Evolutionary conservation across 30 jellyfish, hydroid and myxozoan species (phyloP), one percentile per base, ranked within the genome.

Genomic region (Cassiopea andromeda): DNA sequence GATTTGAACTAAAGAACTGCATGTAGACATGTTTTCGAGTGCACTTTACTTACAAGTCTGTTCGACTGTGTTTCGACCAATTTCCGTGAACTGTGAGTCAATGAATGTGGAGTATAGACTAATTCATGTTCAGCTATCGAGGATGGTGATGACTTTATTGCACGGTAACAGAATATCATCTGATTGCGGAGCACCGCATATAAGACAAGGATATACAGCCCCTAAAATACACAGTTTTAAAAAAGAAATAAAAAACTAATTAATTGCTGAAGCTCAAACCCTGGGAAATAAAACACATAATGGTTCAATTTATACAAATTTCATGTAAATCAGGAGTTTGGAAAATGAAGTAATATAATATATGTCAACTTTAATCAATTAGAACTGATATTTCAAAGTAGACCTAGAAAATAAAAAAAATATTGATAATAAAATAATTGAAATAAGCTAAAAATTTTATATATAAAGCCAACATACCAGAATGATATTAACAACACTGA

Each of bases 111-210:
- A 1, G 95, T 91, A 67, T 85, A 77, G 44, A 68, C 67, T 87
- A 85, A 58, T 46, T 82, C 90, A 18, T 43, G 75, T n/a, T 81
- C 87, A 13, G 90, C 46, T 15, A 75, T 74, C 87, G 46, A 27
- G 45, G 97, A 88, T 38, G 97, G 85, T 15, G 80, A 43, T 48
- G 82, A 60, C 5, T 69, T 76, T 54, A 89, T 80, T 0, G 89
- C 72, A 75, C 92, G 91, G 60, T 66, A 92, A 44, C 89, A 13
- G 19, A 83, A 59, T 14, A 97, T 80, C 99, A 90, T 85, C 82
- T 85, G 97, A 74, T 94, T 95, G 5, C 99, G 97, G 10, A 92
- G 60, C 73, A 89, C 73, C 45, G 94, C 99, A 84, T 87, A 92
- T 4, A 88, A 57, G 15, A 96, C 84, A 27, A 96, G 71, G 48